Evolutionary conservation across 1,140 invertebrate genomes (phyloP), one percentile per base, ranked within the genome.

Genomic region (Pseudomyrmex concolor): DNA sequence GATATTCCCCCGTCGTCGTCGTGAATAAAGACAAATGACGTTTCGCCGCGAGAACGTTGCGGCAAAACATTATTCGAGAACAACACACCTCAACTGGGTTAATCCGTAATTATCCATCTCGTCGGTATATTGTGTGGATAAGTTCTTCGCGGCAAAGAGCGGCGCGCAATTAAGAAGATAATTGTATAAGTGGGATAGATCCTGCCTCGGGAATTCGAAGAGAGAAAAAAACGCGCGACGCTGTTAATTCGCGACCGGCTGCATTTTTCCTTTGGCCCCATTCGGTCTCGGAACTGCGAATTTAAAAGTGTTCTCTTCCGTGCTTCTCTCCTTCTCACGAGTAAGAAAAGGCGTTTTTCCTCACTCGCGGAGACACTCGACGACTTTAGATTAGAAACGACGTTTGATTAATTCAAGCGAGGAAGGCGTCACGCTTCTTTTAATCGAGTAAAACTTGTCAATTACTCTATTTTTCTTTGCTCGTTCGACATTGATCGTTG

Each of bases 21-120:
- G 17, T 70, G 55, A 80, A 80, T 80, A 80, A 80, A 71, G 66
- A 60, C 54, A 70, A 78, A 80, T 70, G 12, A 12, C n/a, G n/a
- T 13, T 34, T 34, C 45, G 43, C 12, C 19, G 25, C 13, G 48
- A 45, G 50, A 67, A 59, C 34, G 34, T 54, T 25, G n/a, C 9
- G 66, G 12, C 45, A 80, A 71, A 71, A 71, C 76, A 71, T 78
- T 70, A 78, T 60, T 60, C 66, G 43, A 17, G 45, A 43, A 13
- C 54, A 55, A 71, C 67, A 71, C 67, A 59, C 54, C 54, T 71
- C 71, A 87, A 86, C 70, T 89, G 64, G 85, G 87, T 89, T 90
- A 90, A 91, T 91, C 90, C 82, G 62, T 80, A 87, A 91, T 90
- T 91, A 91, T 89, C 72, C 80, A 88, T 84, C 86, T 86, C 81